Evolutionary conservation across 2,888 invertebrate species (phyloP).

Genomic region (Hirtodrosophila duncani): DNA sequence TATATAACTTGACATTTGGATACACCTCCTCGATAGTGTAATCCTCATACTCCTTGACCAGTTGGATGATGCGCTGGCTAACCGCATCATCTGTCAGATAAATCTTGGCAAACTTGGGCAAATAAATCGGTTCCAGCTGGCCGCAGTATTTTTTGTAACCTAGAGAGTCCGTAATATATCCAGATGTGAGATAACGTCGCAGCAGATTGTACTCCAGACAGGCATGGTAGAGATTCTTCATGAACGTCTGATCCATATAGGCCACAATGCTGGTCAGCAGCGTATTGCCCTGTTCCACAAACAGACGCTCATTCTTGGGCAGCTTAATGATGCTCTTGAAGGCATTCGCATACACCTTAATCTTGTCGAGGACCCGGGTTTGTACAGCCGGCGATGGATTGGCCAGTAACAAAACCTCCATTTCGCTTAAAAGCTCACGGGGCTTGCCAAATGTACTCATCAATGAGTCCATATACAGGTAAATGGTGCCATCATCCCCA

Average conservation of each 20-base stretch:
- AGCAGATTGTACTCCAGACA: slow-evolving; percentile 66
- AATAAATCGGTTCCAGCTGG: slow-evolving; percentile 23
- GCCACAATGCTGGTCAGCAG: slow-evolving; percentile 48
- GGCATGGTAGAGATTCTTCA: slow-evolving; percentile 49
- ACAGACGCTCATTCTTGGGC: slow-evolving; percentile 47
- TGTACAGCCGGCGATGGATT: slow-evolving; percentile 28
- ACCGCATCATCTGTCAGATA: slow-evolving; percentile 56
- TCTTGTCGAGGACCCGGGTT: slow-evolving; percentile 44
- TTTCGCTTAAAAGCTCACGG: slow-evolving; percentile 37
- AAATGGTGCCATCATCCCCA: slow-evolving; percentile 49
- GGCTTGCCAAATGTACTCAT: slow-evolving; percentile 52
- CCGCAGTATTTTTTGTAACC: background rate
- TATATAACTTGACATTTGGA: slow-evolving; percentile 48
- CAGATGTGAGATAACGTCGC: slow-evolving; percentile 34
- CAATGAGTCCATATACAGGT: slow-evolving; percentile 65
- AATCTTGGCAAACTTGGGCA: slow-evolving; percentile 59
- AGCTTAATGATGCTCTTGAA: slow-evolving; percentile 63
- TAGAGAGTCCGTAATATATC: slow-evolving; percentile 19
- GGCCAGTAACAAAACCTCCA: slow-evolving; percentile 42
- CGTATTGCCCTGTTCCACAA: slow-evolving; percentile 60
- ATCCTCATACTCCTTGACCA: slow-evolving; percentile 49
- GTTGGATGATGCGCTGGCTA: slow-evolving; percentile 47
- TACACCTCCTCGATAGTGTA: slow-evolving; percentile 43
- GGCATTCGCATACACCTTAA: slow-evolving; percentile 42
- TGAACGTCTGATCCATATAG: slow-evolving; percentile 34